Evolutionary conservation across 2,113 vertebrate genomes (phyloP).

Genomic region (Chroicocephalus ridibundus): DNA sequence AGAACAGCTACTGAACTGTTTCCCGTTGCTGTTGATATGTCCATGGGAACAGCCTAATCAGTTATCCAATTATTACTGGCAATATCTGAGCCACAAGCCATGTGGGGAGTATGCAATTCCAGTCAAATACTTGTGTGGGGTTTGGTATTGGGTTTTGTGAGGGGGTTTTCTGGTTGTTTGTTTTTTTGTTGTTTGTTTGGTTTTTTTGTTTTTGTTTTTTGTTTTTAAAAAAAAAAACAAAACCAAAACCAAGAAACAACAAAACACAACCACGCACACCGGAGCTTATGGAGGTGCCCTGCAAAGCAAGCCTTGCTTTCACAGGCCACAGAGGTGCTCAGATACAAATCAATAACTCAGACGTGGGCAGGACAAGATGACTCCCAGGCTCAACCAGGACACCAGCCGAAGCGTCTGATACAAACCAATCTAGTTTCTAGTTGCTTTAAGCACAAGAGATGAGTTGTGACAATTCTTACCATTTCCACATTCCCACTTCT

Average conservation of each 20-base stretch:
- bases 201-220: background rate
- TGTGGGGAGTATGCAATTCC: background rate
- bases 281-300: background rate
- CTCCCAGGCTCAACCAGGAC: background rate
- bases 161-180: background rate
- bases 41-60: background rate
- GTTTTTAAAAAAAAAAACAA: background rate
- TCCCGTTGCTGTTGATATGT: background rate
- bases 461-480: background rate
- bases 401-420: background rate
- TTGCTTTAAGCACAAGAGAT: background rate
- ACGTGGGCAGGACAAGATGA: background rate
- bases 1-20: background rate
- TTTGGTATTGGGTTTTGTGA: background rate
- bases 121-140: background rate
- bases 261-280: background rate
- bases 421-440: background rate
- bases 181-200: background rate
- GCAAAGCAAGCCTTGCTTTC: background rate
- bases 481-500: background rate
- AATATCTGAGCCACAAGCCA: background rate
- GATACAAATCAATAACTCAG: background rate
- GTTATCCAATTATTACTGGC: background rate
- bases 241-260: background rate
- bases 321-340: background rate